phyloP scores from a whole-genome alignment of 1,140 invertebrate genomes.

The Cherax destructor region DNA sequence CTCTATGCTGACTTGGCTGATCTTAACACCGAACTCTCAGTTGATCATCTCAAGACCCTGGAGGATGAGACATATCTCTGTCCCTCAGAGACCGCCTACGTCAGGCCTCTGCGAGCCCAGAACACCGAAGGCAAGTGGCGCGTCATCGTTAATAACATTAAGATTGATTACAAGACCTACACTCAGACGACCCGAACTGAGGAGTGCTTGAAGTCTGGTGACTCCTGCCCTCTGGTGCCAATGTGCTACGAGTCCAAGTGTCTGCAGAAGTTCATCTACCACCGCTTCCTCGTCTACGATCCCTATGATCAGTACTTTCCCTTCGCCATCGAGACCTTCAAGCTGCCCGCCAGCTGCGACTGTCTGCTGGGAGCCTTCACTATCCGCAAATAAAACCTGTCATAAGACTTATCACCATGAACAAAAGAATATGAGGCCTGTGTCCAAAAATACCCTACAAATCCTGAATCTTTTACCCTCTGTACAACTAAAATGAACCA shows the following conservation, averaged over 20 bases:
- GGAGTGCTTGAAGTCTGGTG: conserved; percentile 70
- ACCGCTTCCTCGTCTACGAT: conserved; percentile 66
- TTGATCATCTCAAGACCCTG: conserved; percentile 69
- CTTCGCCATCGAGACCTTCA: conserved; percentile 49
- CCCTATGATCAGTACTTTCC: conserved; percentile 58
- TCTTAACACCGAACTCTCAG: conserved; percentile 72
- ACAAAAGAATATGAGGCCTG: neutral
- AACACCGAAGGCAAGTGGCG: conserved; percentile 73
- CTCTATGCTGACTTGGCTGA: conserved; percentile 72
- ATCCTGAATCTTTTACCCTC: neutral
- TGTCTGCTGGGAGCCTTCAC: conserved; percentile 27
- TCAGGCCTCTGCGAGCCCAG: conserved; percentile 72
- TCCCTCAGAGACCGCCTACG: conserved; percentile 71
- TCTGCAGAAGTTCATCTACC: conserved; percentile 73
- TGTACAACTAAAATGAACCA: too few species aligned
- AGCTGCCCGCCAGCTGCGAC: conserved; percentile 46
- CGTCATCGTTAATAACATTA: conserved; percentile 73
- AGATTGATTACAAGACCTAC: conserved; percentile 72
- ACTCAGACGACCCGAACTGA: conserved; percentile 47
- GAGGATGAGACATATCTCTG: conserved; percentile 73
- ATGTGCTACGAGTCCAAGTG: conserved; percentile 73
- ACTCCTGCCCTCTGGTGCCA: conserved; percentile 72
- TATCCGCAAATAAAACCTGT: conserved; percentile 54
- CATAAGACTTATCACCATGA: neutral
- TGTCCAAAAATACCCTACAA: neutral